Conservation (phyloP, 2,113 vertebrate genomes). For the Emydura subglobosa region DNA sequence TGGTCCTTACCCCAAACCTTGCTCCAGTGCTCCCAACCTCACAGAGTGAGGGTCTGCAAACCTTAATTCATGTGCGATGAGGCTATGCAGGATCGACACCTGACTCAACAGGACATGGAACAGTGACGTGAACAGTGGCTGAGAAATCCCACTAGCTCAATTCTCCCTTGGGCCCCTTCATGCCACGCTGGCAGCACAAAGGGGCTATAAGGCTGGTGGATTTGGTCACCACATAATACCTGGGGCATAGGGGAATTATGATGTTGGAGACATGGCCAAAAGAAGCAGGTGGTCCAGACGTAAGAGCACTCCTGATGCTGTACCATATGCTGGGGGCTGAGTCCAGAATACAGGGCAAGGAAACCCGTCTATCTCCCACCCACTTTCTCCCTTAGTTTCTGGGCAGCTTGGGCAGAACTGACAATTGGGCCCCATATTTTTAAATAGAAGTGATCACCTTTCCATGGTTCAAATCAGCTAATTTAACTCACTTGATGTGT, state of each 20-base stretch:
- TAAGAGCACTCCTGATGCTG: not conserved
- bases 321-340: too few relatives aligned
- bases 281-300: not conserved
- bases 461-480: not conserved
- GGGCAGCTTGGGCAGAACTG: not conserved
- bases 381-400: not conserved
- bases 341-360: not conserved
- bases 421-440: not conserved
- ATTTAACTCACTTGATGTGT: not conserved
- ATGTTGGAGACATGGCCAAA: not conserved
- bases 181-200: not conserved
- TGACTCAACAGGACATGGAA: not conserved
- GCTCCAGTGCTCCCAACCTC: too few relatives aligned
- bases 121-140: not conserved
- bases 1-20: too few relatives aligned
- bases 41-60: too few relatives aligned
- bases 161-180: not conserved
- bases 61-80: too few relatives aligned
- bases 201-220: not conserved
- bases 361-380: not conserved
- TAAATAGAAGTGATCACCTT: not conserved
- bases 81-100: not conserved
- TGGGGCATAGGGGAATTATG: not conserved
- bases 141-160: not conserved
- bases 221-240: too few relatives aligned